Evolutionary conservation across 2,113 vertebrate genomes (phyloP), one percentile per base, ranked within the genome.

Genomic region (Notarius lentiginosus): DNA sequence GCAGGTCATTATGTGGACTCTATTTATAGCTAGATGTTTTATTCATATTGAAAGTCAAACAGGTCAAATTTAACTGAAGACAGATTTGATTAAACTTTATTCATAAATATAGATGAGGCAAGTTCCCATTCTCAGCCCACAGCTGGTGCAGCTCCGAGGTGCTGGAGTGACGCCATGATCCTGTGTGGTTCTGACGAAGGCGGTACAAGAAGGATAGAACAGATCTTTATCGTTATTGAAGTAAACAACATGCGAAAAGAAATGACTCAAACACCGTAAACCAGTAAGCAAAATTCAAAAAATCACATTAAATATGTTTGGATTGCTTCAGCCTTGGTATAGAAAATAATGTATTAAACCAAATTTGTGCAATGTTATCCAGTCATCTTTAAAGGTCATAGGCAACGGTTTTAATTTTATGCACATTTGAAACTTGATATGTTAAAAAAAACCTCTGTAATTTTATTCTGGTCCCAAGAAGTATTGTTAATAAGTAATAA

Each of bases 31-130:
- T 72, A 2, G 27, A 68, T 47, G 9, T 72, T 73, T 73, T 22
- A 47, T 73, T 73, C 70, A 73, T 73, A 73, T 73, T 3, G 10
- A 2, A 73, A 22, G 70, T 47, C 34, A 73, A 20, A 47, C 34
- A 73, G 34, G 70, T 73, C 70, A 73, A 3, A 73, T 47, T 47
- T 73, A 73, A 47, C 70, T 47, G 41, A 30, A 34, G 34, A 73
- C 70, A 22, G 70, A 47, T 73, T 47, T n/a, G 22, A 53, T 51
- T 51, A 53, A 76, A n/a, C 22, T 51, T 76, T 14, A 76, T 10
- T 53, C 47, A 51, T 76, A 53, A 51, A 76, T 76, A 76, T 76
- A 76, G 22, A 76, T 76, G 73, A 76, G 22, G 11, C 47, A 51
- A 76, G 47, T 51, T 49, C 22, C 72, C 20, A 75, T 75, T 75